A percentile compares a stretch with the other conserved stretches of the same genome.
Conservation (phyloP, 2,797 vertebrate species). For the Chiroxiphia lanceolata region DNA sequence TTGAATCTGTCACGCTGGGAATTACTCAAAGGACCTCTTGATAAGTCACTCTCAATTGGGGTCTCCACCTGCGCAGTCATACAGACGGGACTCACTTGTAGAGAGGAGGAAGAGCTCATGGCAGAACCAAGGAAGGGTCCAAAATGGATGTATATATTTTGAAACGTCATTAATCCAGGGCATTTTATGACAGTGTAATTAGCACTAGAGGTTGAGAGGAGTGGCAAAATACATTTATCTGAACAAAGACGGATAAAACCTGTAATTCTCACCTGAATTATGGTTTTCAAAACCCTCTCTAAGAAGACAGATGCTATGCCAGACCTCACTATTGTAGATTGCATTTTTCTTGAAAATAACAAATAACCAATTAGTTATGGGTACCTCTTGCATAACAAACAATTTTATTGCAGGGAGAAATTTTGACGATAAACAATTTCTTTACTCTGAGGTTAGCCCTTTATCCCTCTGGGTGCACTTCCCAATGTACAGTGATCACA, state of each 20-base stretch:
- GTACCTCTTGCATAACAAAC: conserved; percentile 8
- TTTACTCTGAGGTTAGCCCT: neutral
- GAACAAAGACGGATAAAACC: conserved; percentile 11
- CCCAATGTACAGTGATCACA: neutral
- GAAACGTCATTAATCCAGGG: conserved; percentile 39
- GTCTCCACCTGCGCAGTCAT: neutral
- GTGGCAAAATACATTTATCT: conserved; percentile 59
- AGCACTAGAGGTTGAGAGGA: conserved; percentile 38
- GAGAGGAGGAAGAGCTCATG: neutral
- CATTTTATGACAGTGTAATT: conserved; percentile 47
- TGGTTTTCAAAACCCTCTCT: conserved; percentile 29
- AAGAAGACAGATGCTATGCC: conserved; percentile 26
- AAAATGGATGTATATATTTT: neutral
- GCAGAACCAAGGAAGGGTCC: neutral
- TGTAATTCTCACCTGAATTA: conserved; percentile 49
- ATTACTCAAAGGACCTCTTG: neutral
- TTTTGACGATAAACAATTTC: neutral
- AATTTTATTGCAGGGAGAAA: neutral
- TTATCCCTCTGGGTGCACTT: neutral
- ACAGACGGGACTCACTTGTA: neutral
- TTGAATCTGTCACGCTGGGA: neutral
- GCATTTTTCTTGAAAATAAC: conserved; percentile 40
- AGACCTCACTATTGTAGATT: conserved; percentile 17
- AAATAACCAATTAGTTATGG: conserved; percentile 47
- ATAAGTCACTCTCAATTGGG: neutral